A percentile compares a stretch with the other conserved stretches of the same genome.
Conservation (phyloP, 2,113 vertebrate genomes). For the Colinus virginianus region DNA sequence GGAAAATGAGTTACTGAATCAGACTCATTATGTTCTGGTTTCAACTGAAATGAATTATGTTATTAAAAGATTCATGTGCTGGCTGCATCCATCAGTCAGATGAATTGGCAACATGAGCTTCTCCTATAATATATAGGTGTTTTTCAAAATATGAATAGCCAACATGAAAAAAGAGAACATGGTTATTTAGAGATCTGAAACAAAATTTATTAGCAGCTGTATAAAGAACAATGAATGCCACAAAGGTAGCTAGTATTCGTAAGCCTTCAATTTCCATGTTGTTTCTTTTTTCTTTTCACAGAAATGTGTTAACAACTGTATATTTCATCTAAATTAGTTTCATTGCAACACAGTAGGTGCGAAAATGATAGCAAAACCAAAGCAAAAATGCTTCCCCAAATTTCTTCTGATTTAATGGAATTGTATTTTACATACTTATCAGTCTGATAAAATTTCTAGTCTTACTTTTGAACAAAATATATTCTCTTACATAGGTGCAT, state of each 20-base stretch:
- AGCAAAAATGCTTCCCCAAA: background rate
- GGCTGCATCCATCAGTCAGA: background rate
- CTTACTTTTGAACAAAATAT: background rate
- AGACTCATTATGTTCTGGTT: background rate
- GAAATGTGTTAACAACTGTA: background rate
- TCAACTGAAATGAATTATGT: constrained; percentile 4
- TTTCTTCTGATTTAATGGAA: background rate
- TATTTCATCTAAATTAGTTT: background rate
- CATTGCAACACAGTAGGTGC: background rate
- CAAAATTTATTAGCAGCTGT: background rate
- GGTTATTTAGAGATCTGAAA: background rate
- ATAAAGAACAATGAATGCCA: background rate
- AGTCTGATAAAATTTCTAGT: background rate
- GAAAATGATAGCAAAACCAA: background rate
- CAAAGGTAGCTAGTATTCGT: background rate
- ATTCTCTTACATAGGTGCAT: background rate
- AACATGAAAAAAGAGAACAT: background rate
- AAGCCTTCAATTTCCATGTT: background rate
- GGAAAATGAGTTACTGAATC: background rate
- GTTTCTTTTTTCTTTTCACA: background rate
- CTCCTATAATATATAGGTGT: background rate
- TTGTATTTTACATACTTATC: background rate
- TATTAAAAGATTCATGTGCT: background rate
- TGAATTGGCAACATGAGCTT: background rate
- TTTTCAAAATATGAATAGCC: background rate